Evolutionary conservation across 2,113 vertebrate genomes (phyloP).

Genomic region (Physeter macrocephalus): DNA sequence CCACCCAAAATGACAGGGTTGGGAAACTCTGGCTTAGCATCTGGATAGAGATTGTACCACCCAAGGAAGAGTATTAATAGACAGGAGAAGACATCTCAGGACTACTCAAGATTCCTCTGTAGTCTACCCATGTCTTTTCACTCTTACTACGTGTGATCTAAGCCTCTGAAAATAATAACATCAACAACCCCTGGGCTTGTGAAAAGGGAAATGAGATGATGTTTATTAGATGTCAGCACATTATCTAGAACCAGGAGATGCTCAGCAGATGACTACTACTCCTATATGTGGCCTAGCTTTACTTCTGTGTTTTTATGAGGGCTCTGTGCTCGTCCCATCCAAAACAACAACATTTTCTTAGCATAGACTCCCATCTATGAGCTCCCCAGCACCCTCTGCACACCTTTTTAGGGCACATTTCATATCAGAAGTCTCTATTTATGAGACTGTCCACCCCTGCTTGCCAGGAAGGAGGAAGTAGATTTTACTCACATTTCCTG

Average conservation of each 20-base stretch:
- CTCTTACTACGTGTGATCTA: not conserved
- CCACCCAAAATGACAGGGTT: not conserved
- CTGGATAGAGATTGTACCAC: not conserved
- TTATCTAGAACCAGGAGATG: not conserved
- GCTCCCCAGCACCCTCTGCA: not conserved
- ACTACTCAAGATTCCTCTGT: not conserved
- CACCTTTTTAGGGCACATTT: not conserved
- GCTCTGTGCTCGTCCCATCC: accelerated
- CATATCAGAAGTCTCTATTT: not conserved
- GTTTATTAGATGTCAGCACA: not conserved
- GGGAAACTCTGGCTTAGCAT: not conserved
- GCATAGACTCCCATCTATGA: not conserved
- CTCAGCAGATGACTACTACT: not conserved
- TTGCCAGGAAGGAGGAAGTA: not conserved
- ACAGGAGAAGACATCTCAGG: not conserved
- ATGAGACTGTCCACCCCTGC: not conserved
- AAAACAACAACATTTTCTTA: not conserved
- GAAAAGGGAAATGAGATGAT: not conserved
- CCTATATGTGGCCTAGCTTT: not conserved
- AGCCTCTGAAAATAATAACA: not conserved
- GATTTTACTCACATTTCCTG: not conserved
- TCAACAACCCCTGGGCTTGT: not conserved
- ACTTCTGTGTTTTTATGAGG: not conserved
- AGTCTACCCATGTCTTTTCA: not conserved
- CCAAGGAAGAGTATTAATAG: not conserved